Evolutionary conservation across 2,888 invertebrate species (phyloP).

Genomic region (Nephrotoma guestfalica): DNA sequence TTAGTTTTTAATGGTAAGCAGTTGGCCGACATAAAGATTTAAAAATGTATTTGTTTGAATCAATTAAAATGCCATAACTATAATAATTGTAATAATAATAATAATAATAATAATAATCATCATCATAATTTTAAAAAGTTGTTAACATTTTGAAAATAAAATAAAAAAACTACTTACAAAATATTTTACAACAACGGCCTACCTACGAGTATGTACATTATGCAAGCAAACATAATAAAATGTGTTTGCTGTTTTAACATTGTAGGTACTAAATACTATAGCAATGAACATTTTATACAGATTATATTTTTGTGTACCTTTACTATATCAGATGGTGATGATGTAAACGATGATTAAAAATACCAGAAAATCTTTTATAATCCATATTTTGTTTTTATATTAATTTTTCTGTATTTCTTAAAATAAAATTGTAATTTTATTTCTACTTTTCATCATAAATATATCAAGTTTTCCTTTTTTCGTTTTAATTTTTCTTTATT

Average conservation of each 20-base stretch:
- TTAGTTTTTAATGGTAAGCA: no score
- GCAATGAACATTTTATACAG: no score
- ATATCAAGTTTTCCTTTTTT: not conserved
- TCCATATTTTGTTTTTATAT: not conserved
- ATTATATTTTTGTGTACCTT: no score
- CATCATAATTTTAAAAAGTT: not conserved
- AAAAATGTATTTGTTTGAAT: no score
- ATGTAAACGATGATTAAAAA: not conserved
- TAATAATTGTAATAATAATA: not conserved
- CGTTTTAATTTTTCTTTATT: not conserved
- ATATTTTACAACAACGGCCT: not conserved
- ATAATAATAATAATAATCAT: not conserved
- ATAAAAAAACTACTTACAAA: not conserved
- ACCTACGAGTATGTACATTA: no score
- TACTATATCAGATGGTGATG: not conserved
- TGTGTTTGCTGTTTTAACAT: no score
- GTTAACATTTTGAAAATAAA: not conserved
- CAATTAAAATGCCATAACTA: not conserved
- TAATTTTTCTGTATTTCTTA: not conserved
- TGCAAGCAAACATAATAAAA: no score
- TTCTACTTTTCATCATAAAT: not conserved
- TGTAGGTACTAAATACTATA: no score
- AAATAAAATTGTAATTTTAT: not conserved
- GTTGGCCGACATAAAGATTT: no score
- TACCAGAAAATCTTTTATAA: not conserved